Percentiles rank a stretch among this genome's conserved stretches.
Conservation (phyloP, 2,888 invertebrate genomes). For the Pristionchus maxplancki region DNA sequence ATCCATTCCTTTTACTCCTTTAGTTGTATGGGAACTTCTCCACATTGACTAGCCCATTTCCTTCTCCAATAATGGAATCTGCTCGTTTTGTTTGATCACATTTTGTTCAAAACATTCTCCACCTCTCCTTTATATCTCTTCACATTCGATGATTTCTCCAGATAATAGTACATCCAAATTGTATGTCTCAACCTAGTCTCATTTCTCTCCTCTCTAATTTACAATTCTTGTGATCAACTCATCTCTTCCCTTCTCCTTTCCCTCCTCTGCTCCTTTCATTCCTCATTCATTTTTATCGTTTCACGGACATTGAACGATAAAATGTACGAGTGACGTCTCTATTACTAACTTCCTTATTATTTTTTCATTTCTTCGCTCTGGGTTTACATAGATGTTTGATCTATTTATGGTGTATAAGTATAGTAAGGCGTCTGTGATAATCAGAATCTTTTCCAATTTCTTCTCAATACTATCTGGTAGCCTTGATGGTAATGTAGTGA, state of each 20-base stretch:
- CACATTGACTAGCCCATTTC: background rate
- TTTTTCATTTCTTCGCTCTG: background rate
- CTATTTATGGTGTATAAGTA: background rate
- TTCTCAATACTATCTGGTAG: background rate
- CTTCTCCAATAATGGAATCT: background rate
- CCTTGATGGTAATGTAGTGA: background rate
- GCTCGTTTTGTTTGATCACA: conserved; percentile 9
- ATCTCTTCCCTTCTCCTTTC: background rate
- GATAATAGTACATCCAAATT: conserved; percentile 4
- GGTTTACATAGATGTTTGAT: background rate
- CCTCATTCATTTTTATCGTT: background rate
- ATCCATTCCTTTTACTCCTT: background rate
- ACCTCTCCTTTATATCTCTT: background rate
- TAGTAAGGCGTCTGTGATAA: background rate
- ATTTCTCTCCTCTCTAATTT: background rate
- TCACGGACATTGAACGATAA: background rate
- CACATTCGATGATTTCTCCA: background rate
- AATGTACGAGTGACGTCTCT: background rate
- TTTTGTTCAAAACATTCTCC: background rate
- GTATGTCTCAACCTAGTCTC: background rate
- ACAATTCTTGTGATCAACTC: background rate
- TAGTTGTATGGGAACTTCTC: background rate
- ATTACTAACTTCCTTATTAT: background rate
- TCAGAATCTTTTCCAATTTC: background rate
- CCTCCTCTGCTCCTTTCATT: background rate